A percentile compares a stretch with the other conserved stretches of the same genome.
These are phyloP conservation scores for Girardinichthys multiradiatus DNA, from an alignment of 2,113 vertebrate species.

Conservation along the genomic window DNA sequence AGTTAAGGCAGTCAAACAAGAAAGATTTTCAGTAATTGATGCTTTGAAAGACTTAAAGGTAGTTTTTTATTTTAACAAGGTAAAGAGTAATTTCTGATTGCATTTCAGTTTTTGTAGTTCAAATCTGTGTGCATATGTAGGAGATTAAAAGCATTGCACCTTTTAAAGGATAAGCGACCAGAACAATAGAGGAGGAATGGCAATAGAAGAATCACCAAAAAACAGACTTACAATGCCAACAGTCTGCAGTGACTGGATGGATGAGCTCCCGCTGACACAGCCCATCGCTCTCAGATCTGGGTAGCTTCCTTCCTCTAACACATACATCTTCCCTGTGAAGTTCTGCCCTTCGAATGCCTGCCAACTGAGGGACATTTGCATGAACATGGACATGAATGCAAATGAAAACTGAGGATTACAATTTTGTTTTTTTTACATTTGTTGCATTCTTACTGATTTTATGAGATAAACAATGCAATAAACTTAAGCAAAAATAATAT, in stretches of 20 bases:
- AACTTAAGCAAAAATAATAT: neutral
- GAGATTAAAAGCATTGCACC: neutral
- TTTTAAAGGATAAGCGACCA: neutral
- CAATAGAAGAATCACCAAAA: neutral
- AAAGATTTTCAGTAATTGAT: too few species aligned
- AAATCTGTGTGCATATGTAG: neutral
- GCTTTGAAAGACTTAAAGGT: neutral
- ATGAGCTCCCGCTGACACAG: conserved; percentile 73
- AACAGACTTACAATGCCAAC: conserved; percentile 85
- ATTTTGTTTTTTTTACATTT: neutral
- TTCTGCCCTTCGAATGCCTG: conserved; percentile 85
- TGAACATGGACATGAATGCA: conserved; percentile 33
- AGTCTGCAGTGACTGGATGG: conserved; percentile 84
- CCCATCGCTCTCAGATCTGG: conserved; percentile 87
- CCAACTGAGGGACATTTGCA: conserved; percentile 80
- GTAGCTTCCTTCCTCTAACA: conserved; percentile 90
- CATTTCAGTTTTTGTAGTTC: neutral
- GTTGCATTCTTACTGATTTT: neutral
- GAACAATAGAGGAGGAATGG: neutral
- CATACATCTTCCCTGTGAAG: conserved; percentile 86
- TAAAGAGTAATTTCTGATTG: neutral
- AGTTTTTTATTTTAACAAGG: neutral
- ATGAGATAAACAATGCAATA: neutral
- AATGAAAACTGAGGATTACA: neutral
- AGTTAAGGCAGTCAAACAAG: too few species aligned